Conservation (phyloP, 2,888 invertebrate genomes). For the Agrochola circellaris region DNA sequence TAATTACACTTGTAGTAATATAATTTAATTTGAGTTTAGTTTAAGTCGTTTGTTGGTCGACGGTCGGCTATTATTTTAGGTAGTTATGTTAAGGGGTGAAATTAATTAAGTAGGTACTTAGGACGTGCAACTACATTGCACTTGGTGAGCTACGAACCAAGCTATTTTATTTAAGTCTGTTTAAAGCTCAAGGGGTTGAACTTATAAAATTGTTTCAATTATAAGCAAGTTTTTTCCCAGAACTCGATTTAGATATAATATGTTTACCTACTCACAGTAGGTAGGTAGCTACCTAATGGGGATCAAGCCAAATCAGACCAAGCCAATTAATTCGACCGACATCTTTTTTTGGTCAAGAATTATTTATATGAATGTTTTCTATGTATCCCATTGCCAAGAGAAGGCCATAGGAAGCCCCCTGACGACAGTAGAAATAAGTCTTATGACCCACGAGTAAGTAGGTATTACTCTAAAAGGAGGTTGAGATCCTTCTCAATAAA, state of each 20-base stretch:
- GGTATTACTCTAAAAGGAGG: not conserved
- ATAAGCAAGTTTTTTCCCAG: not conserved
- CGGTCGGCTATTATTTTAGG: conserved; percentile 40
- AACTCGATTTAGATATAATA: not conserved
- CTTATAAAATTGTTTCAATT: not conserved
- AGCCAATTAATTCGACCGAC: not conserved
- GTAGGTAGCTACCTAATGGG: too few relatives aligned
- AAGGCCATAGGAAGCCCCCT: not conserved
- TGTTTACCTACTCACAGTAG: not conserved
- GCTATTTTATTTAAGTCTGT: conserved; percentile 1
- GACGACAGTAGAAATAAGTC: not conserved
- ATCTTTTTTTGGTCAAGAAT: not conserved
- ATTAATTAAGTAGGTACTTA: conserved; percentile 38
- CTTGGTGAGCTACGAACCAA: not conserved
- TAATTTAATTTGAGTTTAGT: conserved; percentile 68
- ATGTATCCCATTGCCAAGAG: conserved; percentile 1
- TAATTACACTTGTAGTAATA: conserved; percentile 63
- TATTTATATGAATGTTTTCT: not conserved
- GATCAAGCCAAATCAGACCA: not conserved
- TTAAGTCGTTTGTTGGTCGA: conserved; percentile 55
- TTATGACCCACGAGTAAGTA: not conserved
- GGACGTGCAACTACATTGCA: conserved; percentile 28
- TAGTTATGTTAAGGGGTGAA: conserved; percentile 36
- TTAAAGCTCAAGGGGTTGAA: not conserved
- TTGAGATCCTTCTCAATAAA: not conserved